These are phyloP conservation scores for Eupithecia subumbrata DNA, from an alignment of 2,888 invertebrate genomes.

Conservation along the genomic window DNA sequence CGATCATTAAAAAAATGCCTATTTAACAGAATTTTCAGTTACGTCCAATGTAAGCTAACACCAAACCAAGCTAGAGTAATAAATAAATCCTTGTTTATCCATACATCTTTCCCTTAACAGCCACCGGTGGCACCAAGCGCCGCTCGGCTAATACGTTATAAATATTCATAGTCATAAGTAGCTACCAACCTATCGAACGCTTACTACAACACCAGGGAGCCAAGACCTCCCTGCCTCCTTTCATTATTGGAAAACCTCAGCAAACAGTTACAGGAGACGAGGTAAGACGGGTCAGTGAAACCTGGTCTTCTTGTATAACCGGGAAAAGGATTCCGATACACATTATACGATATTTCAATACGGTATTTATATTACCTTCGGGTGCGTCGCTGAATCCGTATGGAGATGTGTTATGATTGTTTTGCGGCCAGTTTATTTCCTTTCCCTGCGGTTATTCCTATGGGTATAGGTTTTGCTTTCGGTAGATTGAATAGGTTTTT, in stretches of 20 bases:
- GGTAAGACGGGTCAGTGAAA: constrained; percentile 48
- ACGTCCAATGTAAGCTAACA: not conserved
- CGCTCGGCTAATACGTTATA: constrained; percentile 79
- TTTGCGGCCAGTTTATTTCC: constrained; percentile 34
- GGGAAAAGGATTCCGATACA: constrained; percentile 72
- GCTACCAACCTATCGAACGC: constrained; percentile 76
- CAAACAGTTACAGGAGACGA: constrained; percentile 23
- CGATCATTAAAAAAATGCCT: not conserved
- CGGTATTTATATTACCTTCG: constrained; percentile 77
- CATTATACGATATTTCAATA: constrained; percentile 80
- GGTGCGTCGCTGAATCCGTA: constrained; percentile 64
- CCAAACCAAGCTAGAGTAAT: constrained; percentile 6
- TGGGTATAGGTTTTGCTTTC: constrained; percentile 4
- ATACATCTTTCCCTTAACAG: constrained; percentile 60
- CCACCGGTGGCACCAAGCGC: constrained; percentile 65
- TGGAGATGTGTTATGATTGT: constrained; percentile 56
- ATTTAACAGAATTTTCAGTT: not conserved
- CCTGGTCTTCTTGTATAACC: constrained; percentile 61
- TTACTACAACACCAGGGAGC: constrained; percentile 60
- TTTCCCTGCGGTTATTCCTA: constrained; percentile 14
- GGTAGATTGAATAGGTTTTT: not conserved
- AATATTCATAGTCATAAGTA: constrained; percentile 82
- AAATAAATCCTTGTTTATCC: constrained; percentile 38
- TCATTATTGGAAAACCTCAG: constrained; percentile 35
- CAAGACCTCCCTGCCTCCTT: constrained; percentile 48